phyloP scores from a whole-genome alignment of 2,888 invertebrate genomes.

The Ferdinandea cuprea region DNA sequence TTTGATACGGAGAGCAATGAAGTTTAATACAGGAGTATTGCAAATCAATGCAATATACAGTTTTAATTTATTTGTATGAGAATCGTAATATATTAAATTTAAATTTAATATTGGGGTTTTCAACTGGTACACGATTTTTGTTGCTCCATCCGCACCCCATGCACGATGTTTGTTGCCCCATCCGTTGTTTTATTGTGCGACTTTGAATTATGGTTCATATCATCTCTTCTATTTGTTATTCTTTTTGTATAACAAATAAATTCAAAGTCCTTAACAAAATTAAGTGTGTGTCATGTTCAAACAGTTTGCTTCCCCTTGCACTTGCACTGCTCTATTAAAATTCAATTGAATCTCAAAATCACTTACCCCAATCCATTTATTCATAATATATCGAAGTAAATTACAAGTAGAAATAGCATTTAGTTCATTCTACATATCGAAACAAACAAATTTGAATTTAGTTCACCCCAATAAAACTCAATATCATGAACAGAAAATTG shows the following conservation, averaged over 20 bases:
- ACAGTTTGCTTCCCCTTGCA: not conserved
- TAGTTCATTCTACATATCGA: constrained; percentile 1
- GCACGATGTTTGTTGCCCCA: too few species aligned
- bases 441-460: constrained; percentile 37
- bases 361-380: constrained; percentile 1
- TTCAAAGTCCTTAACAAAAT: not conserved
- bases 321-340: not conserved
- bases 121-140: too few species aligned
- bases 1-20: too few species aligned
- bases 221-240: too few species aligned
- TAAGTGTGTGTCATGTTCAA: constrained; percentile 29
- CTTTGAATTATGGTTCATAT: too few species aligned
- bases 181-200: too few species aligned
- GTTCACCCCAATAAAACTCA: constrained; percentile 18
- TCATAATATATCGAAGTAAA: constrained; percentile 7
- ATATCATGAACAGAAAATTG: constrained; percentile 6
- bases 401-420: not conserved
- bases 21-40: too few species aligned
- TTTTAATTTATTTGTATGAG: too few species aligned
- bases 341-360: constrained; percentile 37
- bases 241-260: not conserved
- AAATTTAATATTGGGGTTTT: too few species aligned
- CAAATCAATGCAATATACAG: too few species aligned
- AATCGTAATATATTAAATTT: too few species aligned
- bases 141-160: too few species aligned